Evolutionary conservation across 2,113 vertebrate species (phyloP), one percentile per base, ranked within the genome.

Genomic region (Mobula hypostoma): DNA sequence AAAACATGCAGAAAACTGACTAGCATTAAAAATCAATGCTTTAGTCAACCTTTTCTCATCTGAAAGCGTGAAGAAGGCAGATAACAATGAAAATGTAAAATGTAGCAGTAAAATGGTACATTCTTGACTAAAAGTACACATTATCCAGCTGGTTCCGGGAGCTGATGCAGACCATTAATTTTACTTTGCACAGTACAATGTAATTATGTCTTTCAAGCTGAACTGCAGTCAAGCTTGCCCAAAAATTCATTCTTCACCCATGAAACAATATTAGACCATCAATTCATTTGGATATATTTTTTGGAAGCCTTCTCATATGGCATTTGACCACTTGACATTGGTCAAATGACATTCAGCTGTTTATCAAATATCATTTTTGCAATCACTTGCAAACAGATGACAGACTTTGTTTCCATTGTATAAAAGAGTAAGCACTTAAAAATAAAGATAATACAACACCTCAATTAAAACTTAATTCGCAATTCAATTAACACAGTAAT

Each of bases 21-120:
- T 93, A 29, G 85, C 85, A 90, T 90, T 74, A 93, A 76, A 40
- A 74, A 74, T 92, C 63, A 48, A 36, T 93, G 27, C 36, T 93
- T 93, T 40, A 93, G 12, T 21, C 11, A 40, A 93, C 70, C 40
- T 29, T 93, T 93, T 66, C 68, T 93, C 2, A 48, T 74, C 74
- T 93, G 36, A 29, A 68, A 93, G 68, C 24, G 48, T 93, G 36
- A 93, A 93, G 72, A 74, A 93, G 40, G 91, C 40, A 56, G 61
- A 90, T 66, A 93, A 93, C 32, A 74, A 74, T 74, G 91, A 93
- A 93, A 76, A 93, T 17, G 72, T 93, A 48, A 2, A 76, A 70
- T 93, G 70, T 48, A 93, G 91, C 91, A 56, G 27, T 68, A 74
- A 93, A 72, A 93, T 40, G 7, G 68, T 56, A 24, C 17, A 93